phyloP scores from a whole-genome alignment of 2,888 invertebrate genomes.

The Tinea trinotella region DNA sequence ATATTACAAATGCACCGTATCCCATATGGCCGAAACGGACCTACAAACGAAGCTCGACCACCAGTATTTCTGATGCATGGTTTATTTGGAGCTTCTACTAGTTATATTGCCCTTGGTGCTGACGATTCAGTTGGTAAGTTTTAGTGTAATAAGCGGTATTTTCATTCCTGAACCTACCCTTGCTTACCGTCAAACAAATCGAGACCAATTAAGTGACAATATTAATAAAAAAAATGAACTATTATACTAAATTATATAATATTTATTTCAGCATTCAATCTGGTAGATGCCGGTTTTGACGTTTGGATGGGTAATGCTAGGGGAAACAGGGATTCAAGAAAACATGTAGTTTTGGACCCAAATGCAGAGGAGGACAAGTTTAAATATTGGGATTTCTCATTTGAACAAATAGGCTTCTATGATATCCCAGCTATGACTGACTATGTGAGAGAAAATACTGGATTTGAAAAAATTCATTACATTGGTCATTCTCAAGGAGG shows the following conservation, averaged over 20 bases:
- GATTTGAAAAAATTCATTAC: slow-evolving; percentile 41
- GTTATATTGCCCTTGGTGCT: slow-evolving; percentile 32
- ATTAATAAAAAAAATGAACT: no score
- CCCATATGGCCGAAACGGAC: slow-evolving; percentile 29
- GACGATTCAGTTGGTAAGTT: slow-evolving; percentile 35
- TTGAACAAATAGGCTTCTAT: slow-evolving; percentile 46
- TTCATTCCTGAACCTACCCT: no score
- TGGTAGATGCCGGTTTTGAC: slow-evolving; percentile 78
- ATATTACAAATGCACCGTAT: slow-evolving; percentile 44
- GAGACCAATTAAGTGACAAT: no score
- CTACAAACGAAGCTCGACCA: slow-evolving; percentile 25
- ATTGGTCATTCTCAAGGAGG: slow-evolving; percentile 60
- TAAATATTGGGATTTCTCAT: slow-evolving; percentile 49
- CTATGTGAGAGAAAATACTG: slow-evolving; percentile 37
- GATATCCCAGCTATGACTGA: slow-evolving; percentile 54
- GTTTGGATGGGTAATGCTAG: slow-evolving; percentile 89
- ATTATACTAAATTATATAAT: neutral
- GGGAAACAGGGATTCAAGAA: slow-evolving; percentile 79
- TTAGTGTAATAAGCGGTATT: no score
- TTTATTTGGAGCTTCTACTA: slow-evolving; percentile 31
- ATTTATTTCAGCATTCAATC: slow-evolving; percentile 70
- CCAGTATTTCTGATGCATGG: slow-evolving; percentile 50
- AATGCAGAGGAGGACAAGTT: slow-evolving; percentile 30
- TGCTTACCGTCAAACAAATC: no score
- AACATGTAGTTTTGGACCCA: slow-evolving; percentile 58